Evolutionary conservation across 2,888 invertebrate genomes (phyloP).

Genomic region (Drosophila quinaria): DNA sequence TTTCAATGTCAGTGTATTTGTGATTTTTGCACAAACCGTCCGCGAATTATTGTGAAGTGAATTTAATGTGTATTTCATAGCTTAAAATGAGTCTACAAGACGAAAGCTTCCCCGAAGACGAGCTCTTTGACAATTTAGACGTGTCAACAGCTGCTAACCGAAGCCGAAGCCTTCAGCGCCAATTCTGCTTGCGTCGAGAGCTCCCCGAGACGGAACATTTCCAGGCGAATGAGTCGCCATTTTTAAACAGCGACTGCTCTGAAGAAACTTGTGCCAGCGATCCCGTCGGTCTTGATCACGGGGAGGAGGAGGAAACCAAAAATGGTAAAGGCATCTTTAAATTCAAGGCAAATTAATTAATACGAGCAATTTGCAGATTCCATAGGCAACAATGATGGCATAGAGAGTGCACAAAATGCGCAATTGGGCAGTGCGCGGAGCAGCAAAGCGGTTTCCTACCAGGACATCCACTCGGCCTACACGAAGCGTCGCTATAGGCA

Average conservation of each 20-base stretch:
- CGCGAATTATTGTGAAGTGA: neutral
- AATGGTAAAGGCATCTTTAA: conserved; percentile 15
- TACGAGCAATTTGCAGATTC: conserved; percentile 7
- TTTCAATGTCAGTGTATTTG: neutral
- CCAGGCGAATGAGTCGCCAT: conserved; percentile 47
- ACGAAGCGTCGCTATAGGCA: conserved; percentile 82
- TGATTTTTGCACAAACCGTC: neutral
- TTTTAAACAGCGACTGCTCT: conserved; percentile 60
- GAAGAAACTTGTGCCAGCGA: conserved; percentile 78
- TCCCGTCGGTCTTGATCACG: conserved; percentile 50
- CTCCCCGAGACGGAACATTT: conserved; percentile 38
- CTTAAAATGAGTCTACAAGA: conserved; percentile 81
- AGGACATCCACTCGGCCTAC: conserved; percentile 83
- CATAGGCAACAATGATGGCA: conserved; percentile 14
- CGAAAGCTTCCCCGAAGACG: conserved; percentile 83
- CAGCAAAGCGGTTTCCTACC: conserved; percentile 72
- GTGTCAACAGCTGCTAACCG: conserved; percentile 20
- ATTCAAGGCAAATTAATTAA: neutral
- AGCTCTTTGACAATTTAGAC: conserved; percentile 65
- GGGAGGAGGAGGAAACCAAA: conserved; percentile 18
- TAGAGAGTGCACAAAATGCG: neutral
- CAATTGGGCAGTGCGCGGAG: conserved; percentile 43
- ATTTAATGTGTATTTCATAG: neutral
- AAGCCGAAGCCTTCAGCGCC: conserved; percentile 14
- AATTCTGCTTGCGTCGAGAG: conserved; percentile 26